phyloP scores from a whole-genome alignment of 2,888 invertebrate species.

The Aphodius granarius region DNA sequence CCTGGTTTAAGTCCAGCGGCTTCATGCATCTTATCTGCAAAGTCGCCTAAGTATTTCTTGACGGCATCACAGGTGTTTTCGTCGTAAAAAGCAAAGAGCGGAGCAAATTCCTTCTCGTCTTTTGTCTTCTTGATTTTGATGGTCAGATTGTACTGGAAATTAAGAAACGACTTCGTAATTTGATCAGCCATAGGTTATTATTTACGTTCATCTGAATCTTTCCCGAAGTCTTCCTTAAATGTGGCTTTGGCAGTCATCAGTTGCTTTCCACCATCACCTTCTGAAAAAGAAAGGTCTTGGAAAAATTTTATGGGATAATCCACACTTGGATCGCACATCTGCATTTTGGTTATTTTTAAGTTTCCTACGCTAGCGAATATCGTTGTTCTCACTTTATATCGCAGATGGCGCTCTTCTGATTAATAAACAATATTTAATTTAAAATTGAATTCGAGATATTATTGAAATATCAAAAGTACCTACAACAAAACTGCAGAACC shows the following conservation, averaged over 20 bases:
- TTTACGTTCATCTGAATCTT: constrained; percentile 21
- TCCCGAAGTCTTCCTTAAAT: constrained; percentile 22
- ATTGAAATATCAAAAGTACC: no score
- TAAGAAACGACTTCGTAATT: background rate
- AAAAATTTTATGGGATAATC: constrained; percentile 17
- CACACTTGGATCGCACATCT: constrained; percentile 19
- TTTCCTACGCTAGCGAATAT: no score
- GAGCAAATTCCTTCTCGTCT: constrained; percentile 15
- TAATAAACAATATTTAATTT: no score
- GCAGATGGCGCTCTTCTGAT: no score
- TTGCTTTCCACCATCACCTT: constrained; percentile 15
- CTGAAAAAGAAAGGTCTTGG: background rate
- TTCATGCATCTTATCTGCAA: constrained; percentile 24
- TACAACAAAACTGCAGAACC: no score
- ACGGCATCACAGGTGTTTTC: constrained; percentile 21
- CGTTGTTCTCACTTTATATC: no score
- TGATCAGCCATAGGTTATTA: background rate
- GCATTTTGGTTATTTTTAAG: constrained; percentile 23
- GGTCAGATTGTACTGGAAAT: constrained; percentile 10
- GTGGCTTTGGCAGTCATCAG: constrained; percentile 5
- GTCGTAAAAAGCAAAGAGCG: constrained; percentile 19
- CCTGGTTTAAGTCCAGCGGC: constrained; percentile 22
- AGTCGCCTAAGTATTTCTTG: constrained; percentile 28
- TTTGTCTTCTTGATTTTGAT: constrained; percentile 18
- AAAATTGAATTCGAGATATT: no score